Percentiles rank a stretch among this genome's conserved stretches.
These are phyloP conservation scores for Sesia apiformis DNA, from an alignment of 2,888 invertebrate species.

Conservation along the genomic window DNA sequence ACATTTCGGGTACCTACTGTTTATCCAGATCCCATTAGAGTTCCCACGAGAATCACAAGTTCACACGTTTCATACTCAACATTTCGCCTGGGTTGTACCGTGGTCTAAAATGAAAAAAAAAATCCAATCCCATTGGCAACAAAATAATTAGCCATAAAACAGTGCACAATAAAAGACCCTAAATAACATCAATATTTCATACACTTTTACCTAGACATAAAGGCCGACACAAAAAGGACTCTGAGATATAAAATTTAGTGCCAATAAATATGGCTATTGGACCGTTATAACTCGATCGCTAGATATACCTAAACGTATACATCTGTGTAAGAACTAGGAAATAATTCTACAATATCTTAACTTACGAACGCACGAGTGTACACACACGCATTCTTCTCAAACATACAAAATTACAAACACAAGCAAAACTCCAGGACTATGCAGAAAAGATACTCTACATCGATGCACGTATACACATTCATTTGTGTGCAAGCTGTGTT, in stretches of 20 bases:
- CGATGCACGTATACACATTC: conserved; percentile 10
- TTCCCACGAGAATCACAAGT: too few species aligned
- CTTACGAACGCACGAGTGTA: conserved; percentile 51
- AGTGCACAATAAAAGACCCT: conserved; percentile 2
- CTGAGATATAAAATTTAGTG: conserved; percentile 58
- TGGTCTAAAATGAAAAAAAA: too few species aligned
- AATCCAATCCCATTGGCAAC: too few species aligned
- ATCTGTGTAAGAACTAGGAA: conserved; percentile 53
- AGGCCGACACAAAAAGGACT: conserved; percentile 40
- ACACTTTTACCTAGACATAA: conserved; percentile 35
- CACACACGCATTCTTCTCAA: conserved; percentile 68
- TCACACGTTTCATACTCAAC: too few species aligned
- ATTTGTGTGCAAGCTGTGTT: conserved; percentile 28
- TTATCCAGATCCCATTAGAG: too few species aligned
- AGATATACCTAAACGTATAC: conserved; percentile 30
- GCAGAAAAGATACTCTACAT: conserved; percentile 28
- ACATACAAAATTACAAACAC: conserved; percentile 70
- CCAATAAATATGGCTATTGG: conserved; percentile 51
- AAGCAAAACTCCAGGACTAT: conserved; percentile 30
- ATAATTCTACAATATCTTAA: conserved; percentile 71
- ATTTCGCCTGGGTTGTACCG: too few species aligned
- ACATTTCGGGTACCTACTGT: too few species aligned
- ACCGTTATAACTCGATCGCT: conserved; percentile 49
- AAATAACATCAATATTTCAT: conserved; percentile 30
- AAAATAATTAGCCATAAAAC: background rate